Base-by-base conservation (phyloP, 2,113 vertebrate genomes). In the Anguilla japonica region DNA sequence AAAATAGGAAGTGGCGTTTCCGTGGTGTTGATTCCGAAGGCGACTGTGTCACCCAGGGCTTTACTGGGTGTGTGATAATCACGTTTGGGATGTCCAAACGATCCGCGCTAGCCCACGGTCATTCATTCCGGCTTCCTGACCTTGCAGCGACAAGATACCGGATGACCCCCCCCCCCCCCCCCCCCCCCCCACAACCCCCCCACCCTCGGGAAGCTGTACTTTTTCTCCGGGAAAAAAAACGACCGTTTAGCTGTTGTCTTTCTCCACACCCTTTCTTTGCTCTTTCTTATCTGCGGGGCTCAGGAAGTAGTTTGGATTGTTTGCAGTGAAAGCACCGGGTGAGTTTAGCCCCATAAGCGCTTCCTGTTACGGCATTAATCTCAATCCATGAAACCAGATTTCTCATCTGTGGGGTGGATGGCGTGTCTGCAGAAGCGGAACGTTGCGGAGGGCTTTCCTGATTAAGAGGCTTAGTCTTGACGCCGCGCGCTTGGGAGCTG, bases 371-470 rank as follows among this genome's bases (percentile, higher is more conserved):
- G 94, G 94, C 94, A 96, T 96, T 95, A 96, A 96, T 97, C 95
- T 96, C 96, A 96, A 96, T 96, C 96, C 94, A 93, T 95, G 95
- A 95, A 96, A 96, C 94, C 96, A 96, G 96, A 95, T 96, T 96
- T 96, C 95, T 97, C 96, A 96, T 96, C 95, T 96, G 93, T 96
- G 89, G 88, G 87, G 90, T 86, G 89, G 88, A 91, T 91, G 96
- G 87, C 89, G 89, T 89, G 90, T 91, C 89, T 87, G 88, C 14
- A 90, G 89, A 91, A 88, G 89, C 88, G 88, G 90, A 90, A 90
- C 93, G 95, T 96, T 96, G 96, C 95, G 95, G 92, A 95, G 90
- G 94, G 95, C 96, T 96, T 95, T 96, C 95, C 94, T 94, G 95
- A 96, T 96, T 95, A 96, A 96, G 94, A 92, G 92, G 94, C 93